Base-by-base conservation (phyloP, 2,888 invertebrate species). In the Harpalus rufipes region DNA sequence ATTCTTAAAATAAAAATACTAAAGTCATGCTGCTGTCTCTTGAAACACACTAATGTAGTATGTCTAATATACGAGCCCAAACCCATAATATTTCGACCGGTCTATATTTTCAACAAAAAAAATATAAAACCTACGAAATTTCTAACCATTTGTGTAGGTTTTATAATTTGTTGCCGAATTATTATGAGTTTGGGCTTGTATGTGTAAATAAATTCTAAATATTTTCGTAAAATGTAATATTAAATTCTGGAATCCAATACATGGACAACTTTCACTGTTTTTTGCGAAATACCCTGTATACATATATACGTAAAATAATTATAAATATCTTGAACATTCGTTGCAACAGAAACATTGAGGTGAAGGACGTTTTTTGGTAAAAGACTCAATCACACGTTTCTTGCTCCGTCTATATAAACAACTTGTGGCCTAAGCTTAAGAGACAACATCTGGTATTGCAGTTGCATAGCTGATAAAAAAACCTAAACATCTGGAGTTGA, bases 331-430 rank as follows among this genome's bases (percentile, higher is more conserved):
- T 65, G 65, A 65, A 39, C 39, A 65, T 21, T 21, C 21, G 10
- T 65, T 76, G 58, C 76, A 56, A 51, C 21, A 51, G 76, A 44
- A 16, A 76, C 76, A 44, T 51, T 56, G 21, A 25, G 51, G 76
- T 76, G 76, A 76, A 76, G 76, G 76, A 76, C 76, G 51, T 56
- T 76, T 76, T 76, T 65, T 32, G 65, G 65, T 39, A 65, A 65
- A 65, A 65, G 65, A 65, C 6, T n/a, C 65, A 3, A 21, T 61
- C 21, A 25, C n/a, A 39, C 65, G 25, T n/a, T 65, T 32, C 65
- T 65, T 25, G 25, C 12, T 1, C n/a, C n/a, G 32, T 32, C 3
- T 21, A 21, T 21, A 21, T 21, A 32, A 32, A 7, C 16, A n/a
- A 58, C 5, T 8, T 58, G n/a, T n/a, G n/a, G 16, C 7, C n/a